Base-by-base conservation (phyloP, 2,888 invertebrate species). In the Cetonia aurata region DNA sequence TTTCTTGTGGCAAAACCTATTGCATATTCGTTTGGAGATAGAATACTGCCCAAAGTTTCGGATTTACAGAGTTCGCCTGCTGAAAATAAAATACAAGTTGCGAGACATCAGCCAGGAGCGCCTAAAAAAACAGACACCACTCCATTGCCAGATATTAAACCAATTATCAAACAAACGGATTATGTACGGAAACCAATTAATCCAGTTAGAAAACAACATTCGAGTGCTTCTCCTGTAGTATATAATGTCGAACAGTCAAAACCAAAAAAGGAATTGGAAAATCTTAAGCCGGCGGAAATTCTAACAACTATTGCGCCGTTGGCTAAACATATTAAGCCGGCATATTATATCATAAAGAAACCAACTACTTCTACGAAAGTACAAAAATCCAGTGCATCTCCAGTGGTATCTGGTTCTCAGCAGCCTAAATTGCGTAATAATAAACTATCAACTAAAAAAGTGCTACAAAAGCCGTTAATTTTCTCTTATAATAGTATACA, bases 291-390 rank as follows among this genome's bases (percentile, higher is more conserved):
- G 37, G 37, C 37, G 37, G 37, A 37, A 1, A 37, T 8, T 37
- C 1, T 37, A 37, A 8, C 37, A 37, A 37, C 37, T 37, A 37
- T 8, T 9, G 8, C 37, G 10, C 37, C 37, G 8, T 1, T 9
- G 6, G 6, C 6, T 10, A 37, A 37, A 37, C 8, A 10, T 9
- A 8, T 9, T 37, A 10, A 9, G 37, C 8, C 8, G 4, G 9
- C 37, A 6, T 9, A 9, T 6, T 37, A 37, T 8, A 9, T 9
- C 8, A 44, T 48, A 25, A 3, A 46, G 46, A 46, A 62, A 46
- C 8, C 8, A 37, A 6, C 37, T 9, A 53, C 15, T 41, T 19
- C 42, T 1, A 83, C 85, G 0, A 87, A 85, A 81, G 79, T 85
- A 71, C 84, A 50, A 50, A 15, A 15, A 4, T 15, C 13, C 10